Conservation (phyloP, 1,140 invertebrate genomes). For the Harpegnathos saltator region DNA sequence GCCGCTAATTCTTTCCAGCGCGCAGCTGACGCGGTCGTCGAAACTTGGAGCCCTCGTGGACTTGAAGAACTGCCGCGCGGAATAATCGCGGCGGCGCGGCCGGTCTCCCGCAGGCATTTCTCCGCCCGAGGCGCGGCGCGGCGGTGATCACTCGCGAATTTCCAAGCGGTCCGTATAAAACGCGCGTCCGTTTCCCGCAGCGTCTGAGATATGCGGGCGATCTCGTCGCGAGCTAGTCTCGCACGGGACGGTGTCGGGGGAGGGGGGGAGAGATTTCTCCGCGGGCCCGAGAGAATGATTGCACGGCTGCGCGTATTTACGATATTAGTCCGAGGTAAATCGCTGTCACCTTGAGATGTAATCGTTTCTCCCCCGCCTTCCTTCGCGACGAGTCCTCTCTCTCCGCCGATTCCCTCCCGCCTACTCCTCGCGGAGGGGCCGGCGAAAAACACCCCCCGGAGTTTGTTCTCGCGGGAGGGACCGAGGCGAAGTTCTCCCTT, state of each 20-base stretch:
- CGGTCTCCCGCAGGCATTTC: no score
- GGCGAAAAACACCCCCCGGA: conserved; percentile 67
- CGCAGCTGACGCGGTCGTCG: no score
- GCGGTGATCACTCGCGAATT: no score
- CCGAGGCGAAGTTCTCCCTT: conserved; percentile 72
- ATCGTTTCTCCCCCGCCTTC: conserved; percentile 41
- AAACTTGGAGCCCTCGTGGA: no score
- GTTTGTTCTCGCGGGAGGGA: conserved; percentile 60
- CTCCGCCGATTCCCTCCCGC: not conserved
- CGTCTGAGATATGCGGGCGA: not conserved
- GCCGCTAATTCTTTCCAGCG: no score
- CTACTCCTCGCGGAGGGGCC: conserved; percentile 6
- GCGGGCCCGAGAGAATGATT: conserved; percentile 28
- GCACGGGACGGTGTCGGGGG: no score
- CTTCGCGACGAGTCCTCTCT: not conserved
- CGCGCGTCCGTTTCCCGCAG: not conserved
- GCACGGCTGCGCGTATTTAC: conserved; percentile 39
- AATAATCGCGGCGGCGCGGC: no score
- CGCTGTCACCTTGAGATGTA: conserved; percentile 34
- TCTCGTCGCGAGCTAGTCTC: conserved; percentile 52
- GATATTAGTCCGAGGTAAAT: conserved; percentile 59
- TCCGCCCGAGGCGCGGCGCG: no score
- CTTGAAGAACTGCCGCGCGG: no score
- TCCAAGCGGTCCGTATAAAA: not conserved
- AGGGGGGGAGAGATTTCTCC: conserved; percentile 39